phyloP scores from a whole-genome alignment of 1,140 invertebrate genomes.

The Olivierus martensii region DNA sequence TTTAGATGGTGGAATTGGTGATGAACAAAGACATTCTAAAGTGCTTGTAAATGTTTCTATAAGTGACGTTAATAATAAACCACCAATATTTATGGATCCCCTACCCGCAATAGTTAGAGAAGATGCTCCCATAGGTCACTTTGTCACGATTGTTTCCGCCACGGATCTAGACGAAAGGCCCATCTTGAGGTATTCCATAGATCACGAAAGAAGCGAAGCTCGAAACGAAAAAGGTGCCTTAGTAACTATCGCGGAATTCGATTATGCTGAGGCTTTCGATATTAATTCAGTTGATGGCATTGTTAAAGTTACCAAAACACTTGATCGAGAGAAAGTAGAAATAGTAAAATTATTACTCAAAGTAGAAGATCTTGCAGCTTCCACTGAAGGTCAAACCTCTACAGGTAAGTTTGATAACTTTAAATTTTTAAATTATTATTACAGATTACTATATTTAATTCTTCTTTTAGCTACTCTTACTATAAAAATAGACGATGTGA shows the following conservation, averaged over 20 bases:
- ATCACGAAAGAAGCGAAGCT: conserved; percentile 32
- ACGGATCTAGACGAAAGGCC: conserved; percentile 62
- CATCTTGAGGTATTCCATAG: conserved; percentile 52
- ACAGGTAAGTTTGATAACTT: conserved; percentile 44
- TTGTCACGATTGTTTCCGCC: conserved; percentile 42
- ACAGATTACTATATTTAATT: no score
- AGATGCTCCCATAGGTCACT: conserved; percentile 49
- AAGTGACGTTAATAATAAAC: conserved; percentile 82
- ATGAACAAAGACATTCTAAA: conserved; percentile 42
- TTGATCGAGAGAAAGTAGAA: conserved; percentile 76
- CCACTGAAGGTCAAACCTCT: conserved; percentile 53
- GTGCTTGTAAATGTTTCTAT: conserved; percentile 66
- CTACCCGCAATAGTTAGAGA: conserved; percentile 45
- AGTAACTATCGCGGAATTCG: conserved; percentile 20
- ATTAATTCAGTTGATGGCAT: conserved; percentile 58
- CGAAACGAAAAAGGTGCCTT: conserved; percentile 52
- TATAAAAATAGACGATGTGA: conserved; percentile 61
- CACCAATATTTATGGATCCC: conserved; percentile 44
- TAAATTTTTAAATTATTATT: no score
- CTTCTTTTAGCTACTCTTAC: conserved; percentile 48
- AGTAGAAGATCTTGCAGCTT: conserved; percentile 71
- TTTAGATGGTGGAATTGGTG: conserved; percentile 71
- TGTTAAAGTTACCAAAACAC: conserved; percentile 43
- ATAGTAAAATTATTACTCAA: conserved; percentile 54
- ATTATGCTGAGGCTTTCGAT: conserved; percentile 47